phyloP scores from a whole-genome alignment of 2,797 vertebrate genomes.

The Gallinago stenura region DNA sequence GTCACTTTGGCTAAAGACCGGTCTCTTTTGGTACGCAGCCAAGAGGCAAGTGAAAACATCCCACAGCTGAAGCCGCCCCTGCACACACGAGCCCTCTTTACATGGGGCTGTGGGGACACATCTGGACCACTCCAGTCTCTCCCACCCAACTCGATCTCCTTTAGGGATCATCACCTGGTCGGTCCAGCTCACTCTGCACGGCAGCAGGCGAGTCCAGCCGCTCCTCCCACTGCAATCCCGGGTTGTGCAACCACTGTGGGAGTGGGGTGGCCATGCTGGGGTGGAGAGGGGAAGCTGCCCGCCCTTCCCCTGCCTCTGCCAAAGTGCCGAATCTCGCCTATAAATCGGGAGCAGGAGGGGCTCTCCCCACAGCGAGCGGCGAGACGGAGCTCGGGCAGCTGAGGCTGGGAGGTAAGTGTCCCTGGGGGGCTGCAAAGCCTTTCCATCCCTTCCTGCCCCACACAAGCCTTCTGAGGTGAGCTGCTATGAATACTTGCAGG shows the following conservation, averaged over 20 bases:
- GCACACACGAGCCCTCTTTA: fast-evolving
- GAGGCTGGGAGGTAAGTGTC: not conserved
- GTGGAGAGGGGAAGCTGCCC: fast-evolving
- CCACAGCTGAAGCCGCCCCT: not conserved
- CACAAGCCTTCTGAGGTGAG: not conserved
- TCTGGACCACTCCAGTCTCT: not conserved
- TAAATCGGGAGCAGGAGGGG: fast-evolving
- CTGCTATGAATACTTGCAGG: not conserved
- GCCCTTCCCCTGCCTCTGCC: not conserved
- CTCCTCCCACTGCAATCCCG: not conserved
- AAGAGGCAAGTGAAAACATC: not conserved
- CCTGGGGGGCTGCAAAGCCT: not conserved
- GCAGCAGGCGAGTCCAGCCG: not conserved
- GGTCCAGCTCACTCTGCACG: fast-evolving
- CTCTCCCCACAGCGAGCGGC: fast-evolving
- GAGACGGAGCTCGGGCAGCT: fast-evolving
- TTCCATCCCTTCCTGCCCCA: not conserved
- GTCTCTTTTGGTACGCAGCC: not conserved
- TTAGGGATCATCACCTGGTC: not conserved
- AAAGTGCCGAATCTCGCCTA: fast-evolving
- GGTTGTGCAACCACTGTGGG: not conserved
- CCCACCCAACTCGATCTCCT: fast-evolving
- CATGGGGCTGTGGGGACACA: fast-evolving
- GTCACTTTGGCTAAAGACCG: not conserved
- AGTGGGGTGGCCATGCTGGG: not conserved